Evolutionary conservation across 2,797 vertebrate genomes (phyloP).

Genomic region (Lepus oiostolus): DNA sequence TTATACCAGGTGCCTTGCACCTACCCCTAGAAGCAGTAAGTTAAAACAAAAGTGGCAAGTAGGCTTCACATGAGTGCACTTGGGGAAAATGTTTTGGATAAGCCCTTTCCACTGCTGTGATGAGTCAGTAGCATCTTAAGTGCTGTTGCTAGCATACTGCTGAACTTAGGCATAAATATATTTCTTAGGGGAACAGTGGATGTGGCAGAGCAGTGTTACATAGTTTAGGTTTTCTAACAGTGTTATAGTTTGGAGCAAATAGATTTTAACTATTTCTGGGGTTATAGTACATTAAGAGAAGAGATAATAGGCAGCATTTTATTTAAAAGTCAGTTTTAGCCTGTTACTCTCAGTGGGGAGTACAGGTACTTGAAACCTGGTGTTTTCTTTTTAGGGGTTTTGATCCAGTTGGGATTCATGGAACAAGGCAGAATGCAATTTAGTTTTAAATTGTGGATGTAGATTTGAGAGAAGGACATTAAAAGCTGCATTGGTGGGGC

Average conservation of each 20-base stretch:
- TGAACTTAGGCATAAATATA: neutral
- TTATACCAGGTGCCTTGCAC: neutral
- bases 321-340: conserved; percentile 17
- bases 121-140: neutral
- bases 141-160: neutral
- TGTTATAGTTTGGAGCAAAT: neutral
- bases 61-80: neutral
- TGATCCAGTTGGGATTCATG: conserved; percentile 42
- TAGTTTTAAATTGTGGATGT: neutral
- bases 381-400: conserved; percentile 45
- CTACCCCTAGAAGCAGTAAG: neutral
- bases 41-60: neutral
- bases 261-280: conserved; percentile 11
- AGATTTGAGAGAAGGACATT: conserved; percentile 26
- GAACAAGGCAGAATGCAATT: neutral
- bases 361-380: neutral
- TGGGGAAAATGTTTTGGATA: neutral
- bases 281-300: neutral
- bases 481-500: neutral
- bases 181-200: conserved; percentile 35
- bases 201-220: neutral
- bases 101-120: neutral
- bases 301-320: conserved; percentile 1
- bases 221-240: conserved; percentile 15
- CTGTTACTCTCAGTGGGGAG: neutral